Conservation (phyloP, 1,140 invertebrate species). For the Drosophila nikananu region DNA sequence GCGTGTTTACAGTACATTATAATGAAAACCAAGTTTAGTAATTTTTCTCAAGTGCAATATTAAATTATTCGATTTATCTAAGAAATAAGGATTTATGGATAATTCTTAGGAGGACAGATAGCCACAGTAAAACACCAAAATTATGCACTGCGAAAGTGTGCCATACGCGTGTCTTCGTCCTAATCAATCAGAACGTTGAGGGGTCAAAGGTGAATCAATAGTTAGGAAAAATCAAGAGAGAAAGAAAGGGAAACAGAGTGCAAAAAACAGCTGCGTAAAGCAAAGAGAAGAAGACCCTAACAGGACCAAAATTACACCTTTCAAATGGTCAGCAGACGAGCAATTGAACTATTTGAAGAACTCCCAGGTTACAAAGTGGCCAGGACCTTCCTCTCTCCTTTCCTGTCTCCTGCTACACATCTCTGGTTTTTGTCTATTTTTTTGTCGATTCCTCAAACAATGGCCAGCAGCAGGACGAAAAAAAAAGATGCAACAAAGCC, state of each 20-base stretch:
- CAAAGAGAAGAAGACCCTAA: slow-evolving; percentile 21
- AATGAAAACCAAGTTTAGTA: no score
- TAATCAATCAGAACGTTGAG: slow-evolving; percentile 16
- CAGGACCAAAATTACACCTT: slow-evolving; percentile 74
- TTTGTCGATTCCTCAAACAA: slow-evolving; percentile 54
- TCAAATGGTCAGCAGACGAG: slow-evolving; percentile 72
- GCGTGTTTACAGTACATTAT: no score
- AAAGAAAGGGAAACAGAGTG: no score
- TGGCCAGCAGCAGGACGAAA: slow-evolving; percentile 14
- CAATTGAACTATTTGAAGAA: slow-evolving; percentile 59
- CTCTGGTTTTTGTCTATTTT: slow-evolving; percentile 31
- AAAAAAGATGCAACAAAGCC: slow-evolving; percentile 63
- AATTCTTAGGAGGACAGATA: background rate
- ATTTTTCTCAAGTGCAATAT: slow-evolving; percentile 13
- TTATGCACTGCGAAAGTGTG: slow-evolving; percentile 42
- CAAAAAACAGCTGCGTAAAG: slow-evolving; percentile 33
- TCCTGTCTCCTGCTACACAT: slow-evolving; percentile 10
- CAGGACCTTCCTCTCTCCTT: slow-evolving; percentile 40
- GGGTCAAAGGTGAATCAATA: slow-evolving; percentile 38
- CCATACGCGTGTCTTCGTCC: slow-evolving; percentile 47
- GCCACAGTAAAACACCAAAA: slow-evolving; percentile 13
- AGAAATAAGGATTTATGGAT: background rate
- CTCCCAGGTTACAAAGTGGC: slow-evolving; percentile 58
- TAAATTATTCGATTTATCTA: background rate
- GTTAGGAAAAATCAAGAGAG: slow-evolving; percentile 4